A percentile compares a stretch with the other conserved stretches of the same genome.
phyloP scores from a whole-genome alignment of 2,113 vertebrate species.

The Pedetes capensis region DNA sequence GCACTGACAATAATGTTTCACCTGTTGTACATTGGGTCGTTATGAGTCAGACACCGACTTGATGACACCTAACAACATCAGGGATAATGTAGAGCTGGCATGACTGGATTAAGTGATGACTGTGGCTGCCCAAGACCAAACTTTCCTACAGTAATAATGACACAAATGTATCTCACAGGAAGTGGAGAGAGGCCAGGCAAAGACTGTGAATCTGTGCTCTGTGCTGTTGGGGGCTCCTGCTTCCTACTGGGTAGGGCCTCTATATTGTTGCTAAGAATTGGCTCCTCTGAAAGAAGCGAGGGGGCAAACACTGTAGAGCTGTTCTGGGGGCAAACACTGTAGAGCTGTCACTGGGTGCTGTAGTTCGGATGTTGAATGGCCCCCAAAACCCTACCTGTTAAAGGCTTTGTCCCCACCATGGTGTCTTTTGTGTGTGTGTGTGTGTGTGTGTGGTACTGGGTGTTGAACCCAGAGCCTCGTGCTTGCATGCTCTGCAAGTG shows the following conservation, averaged over 20 bases:
- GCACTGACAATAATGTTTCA: too few relatives aligned
- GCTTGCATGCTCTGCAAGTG: too few relatives aligned
- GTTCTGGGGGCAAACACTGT: too few relatives aligned
- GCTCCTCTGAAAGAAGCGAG: background rate
- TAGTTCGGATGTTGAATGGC: background rate
- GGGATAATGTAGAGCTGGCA: background rate
- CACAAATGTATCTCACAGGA: background rate
- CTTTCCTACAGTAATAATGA: constrained; percentile 13
- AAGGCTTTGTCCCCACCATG: background rate
- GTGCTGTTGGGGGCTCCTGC: background rate
- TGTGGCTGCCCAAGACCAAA: background rate
- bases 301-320: background rate
- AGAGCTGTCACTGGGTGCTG: background rate
- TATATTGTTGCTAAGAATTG: background rate
- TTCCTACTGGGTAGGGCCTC: background rate
- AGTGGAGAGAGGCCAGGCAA: background rate
- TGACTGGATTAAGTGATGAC: background rate
- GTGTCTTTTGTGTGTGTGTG: too few relatives aligned
- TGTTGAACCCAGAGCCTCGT: too few relatives aligned
- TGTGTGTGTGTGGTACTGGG: too few relatives aligned
- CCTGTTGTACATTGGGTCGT: too few relatives aligned
- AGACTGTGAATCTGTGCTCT: background rate
- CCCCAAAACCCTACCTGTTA: too few relatives aligned
- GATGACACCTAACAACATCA: too few relatives aligned
- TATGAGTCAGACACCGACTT: too few relatives aligned